Evolutionary conservation across 1,140 invertebrate species (phyloP).

Genomic region (Prorops nasuta): DNA sequence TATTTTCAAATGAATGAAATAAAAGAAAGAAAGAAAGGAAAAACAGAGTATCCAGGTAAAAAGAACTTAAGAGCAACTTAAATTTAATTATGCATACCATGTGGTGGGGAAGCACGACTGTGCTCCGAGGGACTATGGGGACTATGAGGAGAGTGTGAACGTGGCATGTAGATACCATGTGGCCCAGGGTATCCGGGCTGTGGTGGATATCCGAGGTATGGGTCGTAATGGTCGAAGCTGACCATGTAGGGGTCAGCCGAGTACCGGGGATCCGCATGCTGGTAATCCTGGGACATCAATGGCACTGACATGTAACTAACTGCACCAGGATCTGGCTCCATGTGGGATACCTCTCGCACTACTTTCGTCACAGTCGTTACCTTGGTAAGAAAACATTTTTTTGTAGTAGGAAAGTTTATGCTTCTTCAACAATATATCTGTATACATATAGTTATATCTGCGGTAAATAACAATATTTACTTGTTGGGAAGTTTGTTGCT

Average conservation of each 20-base stretch:
- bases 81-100: slow-evolving; percentile 33
- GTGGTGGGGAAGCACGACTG: slow-evolving; percentile 53
- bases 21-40: too few species aligned
- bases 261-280: slow-evolving; percentile 49
- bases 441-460: too few species aligned
- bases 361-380: slow-evolving; percentile 67
- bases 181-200: slow-evolving; percentile 51
- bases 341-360: slow-evolving; percentile 66
- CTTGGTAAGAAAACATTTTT: slow-evolving; percentile 30
- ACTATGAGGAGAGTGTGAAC: slow-evolving; percentile 53
- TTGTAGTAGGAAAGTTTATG: not conserved
- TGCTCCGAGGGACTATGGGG: slow-evolving; percentile 54
- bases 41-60: too few species aligned
- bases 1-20: too few species aligned
- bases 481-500: slow-evolving; percentile 63
- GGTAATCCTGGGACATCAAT: slow-evolving; percentile 53
- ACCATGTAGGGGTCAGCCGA: slow-evolving; percentile 54
- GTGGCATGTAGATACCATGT: slow-evolving; percentile 53
- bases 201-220: slow-evolving; percentile 49
- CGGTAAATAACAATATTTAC: slow-evolving; percentile 35
- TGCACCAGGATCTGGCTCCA: slow-evolving; percentile 63
- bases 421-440: too few species aligned
- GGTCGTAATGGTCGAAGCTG: slow-evolving; percentile 53
- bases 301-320: slow-evolving; percentile 54
- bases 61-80: not conserved